phyloP scores from a whole-genome alignment of 2,113 vertebrate species.

The Acanthisitta chloris region DNA sequence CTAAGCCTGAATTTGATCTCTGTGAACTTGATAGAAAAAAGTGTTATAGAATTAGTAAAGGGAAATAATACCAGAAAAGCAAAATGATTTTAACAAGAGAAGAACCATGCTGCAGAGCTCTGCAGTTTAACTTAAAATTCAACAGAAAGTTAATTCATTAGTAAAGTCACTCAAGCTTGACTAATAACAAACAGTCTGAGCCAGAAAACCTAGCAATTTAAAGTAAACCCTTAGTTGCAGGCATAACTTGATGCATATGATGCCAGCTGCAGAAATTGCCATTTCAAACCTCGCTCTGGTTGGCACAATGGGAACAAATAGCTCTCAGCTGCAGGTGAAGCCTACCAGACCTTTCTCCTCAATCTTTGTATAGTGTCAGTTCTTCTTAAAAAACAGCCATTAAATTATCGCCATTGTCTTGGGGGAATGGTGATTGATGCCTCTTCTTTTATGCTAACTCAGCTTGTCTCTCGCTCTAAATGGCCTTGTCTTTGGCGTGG shows the following conservation, averaged over 20 bases:
- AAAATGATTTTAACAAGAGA: neutral
- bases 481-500: slow-evolving; percentile 30
- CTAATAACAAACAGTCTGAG: neutral
- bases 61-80: neutral
- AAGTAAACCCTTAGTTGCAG: neutral
- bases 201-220: slow-evolving; percentile 16
- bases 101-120: neutral
- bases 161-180: slow-evolving; percentile 15
- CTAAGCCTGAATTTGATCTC: neutral
- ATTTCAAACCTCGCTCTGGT: slow-evolving; percentile 1
- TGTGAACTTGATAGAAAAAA: neutral
- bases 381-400: slow-evolving; percentile 63
- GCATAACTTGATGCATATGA: slow-evolving; percentile 9
- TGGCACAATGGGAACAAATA: slow-evolving; percentile 60
- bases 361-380: slow-evolving; percentile 35
- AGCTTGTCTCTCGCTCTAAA: slow-evolving; percentile 49
- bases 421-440: slow-evolving; percentile 58
- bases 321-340: slow-evolving; percentile 67
- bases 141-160: slow-evolving; percentile 12
- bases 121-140: neutral
- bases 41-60: neutral
- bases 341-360: slow-evolving; percentile 54
- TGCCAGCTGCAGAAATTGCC: slow-evolving; percentile 53
- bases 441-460: slow-evolving; percentile 53
- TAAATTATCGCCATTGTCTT: slow-evolving; percentile 67